Evolutionary conservation across 2,888 invertebrate species (phyloP).

Genomic region (Selenia dentaria): DNA sequence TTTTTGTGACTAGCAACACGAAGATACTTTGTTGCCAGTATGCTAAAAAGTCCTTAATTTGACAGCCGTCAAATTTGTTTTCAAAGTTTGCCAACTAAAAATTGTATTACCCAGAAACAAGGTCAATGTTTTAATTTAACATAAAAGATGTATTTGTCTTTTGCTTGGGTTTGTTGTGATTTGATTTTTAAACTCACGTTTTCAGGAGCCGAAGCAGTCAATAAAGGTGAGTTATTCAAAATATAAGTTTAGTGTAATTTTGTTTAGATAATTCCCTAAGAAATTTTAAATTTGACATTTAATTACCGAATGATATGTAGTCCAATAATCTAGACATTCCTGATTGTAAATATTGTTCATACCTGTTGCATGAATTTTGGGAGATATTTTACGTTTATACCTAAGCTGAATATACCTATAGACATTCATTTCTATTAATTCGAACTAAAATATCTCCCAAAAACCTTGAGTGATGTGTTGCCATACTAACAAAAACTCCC

Average conservation of each 20-base stretch:
- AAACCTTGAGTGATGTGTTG: conserved; percentile 55
- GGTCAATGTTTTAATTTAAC: conserved; percentile 12
- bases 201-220: conserved; percentile 76
- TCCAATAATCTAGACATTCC: conserved; percentile 4
- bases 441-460: conserved; percentile 32
- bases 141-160: conserved; percentile 51
- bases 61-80: conserved; percentile 24
- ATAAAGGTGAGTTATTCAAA: conserved; percentile 68
- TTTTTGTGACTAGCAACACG: conserved; percentile 5
- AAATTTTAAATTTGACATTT: not conserved
- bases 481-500: conserved; percentile 68
- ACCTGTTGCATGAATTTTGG: conserved; percentile 36
- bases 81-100: conserved; percentile 17
- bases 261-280: not conserved
- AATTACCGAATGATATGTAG: conserved; percentile 7
- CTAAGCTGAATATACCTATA: too few species aligned
- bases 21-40: conserved; percentile 5
- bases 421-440: not conserved
- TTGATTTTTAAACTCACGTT: conserved; percentile 34
- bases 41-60: conserved; percentile 9
- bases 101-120: not conserved
- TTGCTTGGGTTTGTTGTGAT: conserved; percentile 60
- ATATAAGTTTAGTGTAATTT: not conserved
- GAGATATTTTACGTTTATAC: conserved; percentile 31
- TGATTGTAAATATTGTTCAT: conserved; percentile 25